Conservation (phyloP, 2,113 vertebrate species). For the Dryoscopus gambensis region DNA sequence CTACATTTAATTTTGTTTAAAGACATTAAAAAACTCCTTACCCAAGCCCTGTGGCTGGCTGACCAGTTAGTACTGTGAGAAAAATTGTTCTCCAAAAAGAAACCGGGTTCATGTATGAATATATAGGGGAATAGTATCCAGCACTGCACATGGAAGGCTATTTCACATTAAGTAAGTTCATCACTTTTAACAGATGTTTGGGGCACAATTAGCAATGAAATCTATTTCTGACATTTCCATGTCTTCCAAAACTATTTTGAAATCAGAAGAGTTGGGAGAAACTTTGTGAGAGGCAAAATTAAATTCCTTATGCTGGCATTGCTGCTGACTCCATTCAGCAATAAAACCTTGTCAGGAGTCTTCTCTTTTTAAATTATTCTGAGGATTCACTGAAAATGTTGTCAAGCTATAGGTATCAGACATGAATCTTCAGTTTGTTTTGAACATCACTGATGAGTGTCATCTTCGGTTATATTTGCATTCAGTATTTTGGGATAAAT, state of each 20-base stretch:
- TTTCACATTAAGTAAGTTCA: neutral
- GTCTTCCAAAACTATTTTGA: neutral
- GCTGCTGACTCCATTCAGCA: neutral
- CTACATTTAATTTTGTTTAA: neutral
- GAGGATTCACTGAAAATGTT: neutral
- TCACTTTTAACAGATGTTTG: neutral
- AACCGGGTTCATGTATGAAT: fast-evolving
- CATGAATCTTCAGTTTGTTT: neutral
- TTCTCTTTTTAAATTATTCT: neutral
- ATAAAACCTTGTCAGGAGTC: neutral
- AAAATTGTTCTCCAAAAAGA: neutral
- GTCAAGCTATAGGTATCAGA: neutral
- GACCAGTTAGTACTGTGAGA: neutral
- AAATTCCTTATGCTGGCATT: neutral
- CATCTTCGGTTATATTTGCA: neutral
- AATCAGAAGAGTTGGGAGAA: neutral
- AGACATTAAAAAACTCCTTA: neutral
- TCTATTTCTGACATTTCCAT: neutral
- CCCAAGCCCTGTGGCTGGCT: neutral
- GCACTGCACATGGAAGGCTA: neutral
- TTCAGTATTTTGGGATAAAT: neutral
- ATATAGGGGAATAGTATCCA: neutral
- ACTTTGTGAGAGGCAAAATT: neutral
- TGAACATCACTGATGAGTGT: neutral
- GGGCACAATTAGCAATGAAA: neutral